Conservation (phyloP, 2,797 vertebrate species). For the Falco novaeseelandiae region DNA sequence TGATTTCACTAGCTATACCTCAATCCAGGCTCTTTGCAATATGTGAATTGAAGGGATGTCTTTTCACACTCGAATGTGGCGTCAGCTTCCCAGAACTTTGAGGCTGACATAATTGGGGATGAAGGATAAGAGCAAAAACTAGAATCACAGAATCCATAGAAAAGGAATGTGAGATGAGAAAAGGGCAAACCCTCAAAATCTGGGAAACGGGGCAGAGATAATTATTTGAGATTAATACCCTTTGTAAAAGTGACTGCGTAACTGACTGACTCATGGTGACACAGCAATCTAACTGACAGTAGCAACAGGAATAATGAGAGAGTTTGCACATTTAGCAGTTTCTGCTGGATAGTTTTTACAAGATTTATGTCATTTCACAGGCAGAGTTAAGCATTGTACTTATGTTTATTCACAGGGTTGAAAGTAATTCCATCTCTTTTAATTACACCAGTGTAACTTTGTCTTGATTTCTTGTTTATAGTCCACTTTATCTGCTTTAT, state of each 20-base stretch:
- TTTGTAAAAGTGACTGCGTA: not conserved
- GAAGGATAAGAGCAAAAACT: not conserved
- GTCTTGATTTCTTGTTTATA: not conserved
- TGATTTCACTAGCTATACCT: not conserved
- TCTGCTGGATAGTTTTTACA: not conserved
- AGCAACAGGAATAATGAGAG: not conserved
- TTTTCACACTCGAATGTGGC: not conserved
- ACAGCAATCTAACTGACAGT: not conserved
- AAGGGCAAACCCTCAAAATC: not conserved
- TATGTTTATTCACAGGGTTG: not conserved
- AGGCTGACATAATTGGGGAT: not conserved
- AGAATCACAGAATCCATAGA: not conserved
- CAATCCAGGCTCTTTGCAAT: not conserved
- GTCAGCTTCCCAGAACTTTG: not conserved
- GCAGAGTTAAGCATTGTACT: not conserved
- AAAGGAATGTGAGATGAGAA: not conserved
- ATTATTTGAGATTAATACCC: not conserved
- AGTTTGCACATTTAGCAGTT: not conserved
- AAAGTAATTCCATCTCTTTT: not conserved
- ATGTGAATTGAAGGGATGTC: not conserved
- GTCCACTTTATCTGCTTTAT: not conserved
- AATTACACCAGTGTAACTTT: not conserved
- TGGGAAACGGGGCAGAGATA: not conserved
- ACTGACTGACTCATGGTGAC: conserved; percentile 12
- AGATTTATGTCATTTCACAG: not conserved